Evolutionary conservation across 2,113 vertebrate genomes (phyloP).

Genomic region (Melanotaenia duboulayi): DNA sequence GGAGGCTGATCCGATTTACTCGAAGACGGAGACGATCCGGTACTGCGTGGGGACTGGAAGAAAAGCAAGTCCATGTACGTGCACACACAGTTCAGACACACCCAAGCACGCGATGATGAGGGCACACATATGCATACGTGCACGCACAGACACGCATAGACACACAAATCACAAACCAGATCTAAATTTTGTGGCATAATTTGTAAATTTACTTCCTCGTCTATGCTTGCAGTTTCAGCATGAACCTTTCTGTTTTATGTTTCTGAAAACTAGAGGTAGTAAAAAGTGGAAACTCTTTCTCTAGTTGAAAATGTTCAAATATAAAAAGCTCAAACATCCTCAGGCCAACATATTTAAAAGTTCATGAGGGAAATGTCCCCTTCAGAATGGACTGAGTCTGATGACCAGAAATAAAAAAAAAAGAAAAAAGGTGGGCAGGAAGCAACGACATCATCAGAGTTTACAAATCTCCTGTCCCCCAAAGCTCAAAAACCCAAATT

Average conservation of each 20-base stretch:
- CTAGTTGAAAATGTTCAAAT: neutral
- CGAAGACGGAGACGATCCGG: constrained; percentile 94
- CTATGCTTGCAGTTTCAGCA: neutral
- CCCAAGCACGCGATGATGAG: constrained; percentile 9
- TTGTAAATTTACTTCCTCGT: constrained; percentile 12
- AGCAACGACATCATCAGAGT: neutral
- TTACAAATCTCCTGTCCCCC: neutral
- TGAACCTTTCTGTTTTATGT: neutral
- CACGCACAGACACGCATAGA: constrained; percentile 28
- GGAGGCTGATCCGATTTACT: constrained; percentile 94
- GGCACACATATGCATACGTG: constrained; percentile 16
- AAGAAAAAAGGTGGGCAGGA: constrained; percentile 2
- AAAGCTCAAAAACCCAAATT: neutral
- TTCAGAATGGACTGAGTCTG: neutral
- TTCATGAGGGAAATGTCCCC: constrained; percentile 20
- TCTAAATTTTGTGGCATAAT: neutral
- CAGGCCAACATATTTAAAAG: constrained; percentile 9
- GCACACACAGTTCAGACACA: constrained; percentile 31
- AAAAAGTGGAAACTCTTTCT: neutral
- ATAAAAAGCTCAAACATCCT: neutral
- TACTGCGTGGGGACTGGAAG: constrained; percentile 90
- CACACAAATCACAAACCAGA: constrained; percentile 11
- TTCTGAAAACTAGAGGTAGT: neutral
- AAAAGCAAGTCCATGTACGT: neutral
- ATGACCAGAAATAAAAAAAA: constrained; percentile 4